A percentile compares a stretch with the other conserved stretches of the same genome.
These are phyloP conservation scores for Nephrotoma flavescens DNA, from an alignment of 2,888 invertebrate genomes.

Conservation along the genomic window DNA sequence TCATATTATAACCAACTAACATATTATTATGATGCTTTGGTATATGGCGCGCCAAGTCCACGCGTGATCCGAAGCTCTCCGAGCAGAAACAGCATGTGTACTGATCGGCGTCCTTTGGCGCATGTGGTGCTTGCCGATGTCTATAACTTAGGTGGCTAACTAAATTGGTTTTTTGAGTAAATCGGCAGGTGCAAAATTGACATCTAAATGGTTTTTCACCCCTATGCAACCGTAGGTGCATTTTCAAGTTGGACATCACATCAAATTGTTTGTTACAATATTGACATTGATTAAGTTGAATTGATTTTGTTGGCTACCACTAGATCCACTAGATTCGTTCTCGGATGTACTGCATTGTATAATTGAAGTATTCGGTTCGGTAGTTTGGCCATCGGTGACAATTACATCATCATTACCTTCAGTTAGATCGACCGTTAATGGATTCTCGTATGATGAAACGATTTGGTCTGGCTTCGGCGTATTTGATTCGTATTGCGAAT, in stretches of 20 bases:
- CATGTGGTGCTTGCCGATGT: neutral
- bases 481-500: too few species aligned
- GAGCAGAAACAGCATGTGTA: neutral
- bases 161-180: neutral
- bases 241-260: too few species aligned
- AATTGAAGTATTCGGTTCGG: too few species aligned
- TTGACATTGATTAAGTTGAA: too few species aligned
- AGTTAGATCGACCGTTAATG: slow-evolving; percentile 10
- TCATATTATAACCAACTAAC: neutral
- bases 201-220: neutral
- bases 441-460: too few species aligned
- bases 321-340: too few species aligned
- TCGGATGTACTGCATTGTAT: too few species aligned
- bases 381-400: slow-evolving; percentile 19
- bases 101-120: neutral
- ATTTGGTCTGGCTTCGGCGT: too few species aligned
- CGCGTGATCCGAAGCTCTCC: neutral
- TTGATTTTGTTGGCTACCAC: too few species aligned
- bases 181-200: neutral
- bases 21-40: neutral
- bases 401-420: slow-evolving; percentile 10
- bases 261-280: too few species aligned
- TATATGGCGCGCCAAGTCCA: neutral
- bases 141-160: neutral
- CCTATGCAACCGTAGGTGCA: neutral